Evolutionary conservation across 2,113 vertebrate genomes (phyloP).

Genomic region (Gymnocephalus cernua): DNA sequence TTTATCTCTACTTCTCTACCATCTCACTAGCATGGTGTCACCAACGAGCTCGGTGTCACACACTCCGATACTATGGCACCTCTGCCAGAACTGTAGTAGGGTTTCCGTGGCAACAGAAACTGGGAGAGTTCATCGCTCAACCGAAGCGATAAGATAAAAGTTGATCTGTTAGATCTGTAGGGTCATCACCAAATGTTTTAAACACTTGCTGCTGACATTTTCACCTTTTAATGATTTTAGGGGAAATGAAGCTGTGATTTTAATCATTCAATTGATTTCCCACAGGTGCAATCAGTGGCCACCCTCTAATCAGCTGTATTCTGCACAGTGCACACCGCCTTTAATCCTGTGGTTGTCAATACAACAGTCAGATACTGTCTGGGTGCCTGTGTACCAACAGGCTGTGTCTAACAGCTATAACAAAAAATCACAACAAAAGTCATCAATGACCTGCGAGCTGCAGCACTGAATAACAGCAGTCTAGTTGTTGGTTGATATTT

Average conservation of each 20-base stretch:
- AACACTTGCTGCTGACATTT: background rate
- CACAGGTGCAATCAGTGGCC: slow-evolving; percentile 43
- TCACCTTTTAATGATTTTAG: slow-evolving; percentile 1
- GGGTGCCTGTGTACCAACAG: background rate
- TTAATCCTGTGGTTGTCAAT: slow-evolving; percentile 42
- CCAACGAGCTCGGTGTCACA: slow-evolving; percentile 21
- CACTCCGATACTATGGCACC: slow-evolving; percentile 47
- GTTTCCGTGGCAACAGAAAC: slow-evolving; percentile 70
- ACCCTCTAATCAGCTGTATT: slow-evolving; percentile 52
- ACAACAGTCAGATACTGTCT: background rate
- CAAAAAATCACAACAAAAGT: background rate
- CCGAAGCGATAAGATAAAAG: slow-evolving; percentile 9
- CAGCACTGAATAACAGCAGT: background rate
- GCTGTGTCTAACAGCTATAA: background rate
- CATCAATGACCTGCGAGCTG: background rate
- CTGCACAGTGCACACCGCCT: slow-evolving; percentile 19
- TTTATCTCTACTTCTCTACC: slow-evolving; percentile 13
- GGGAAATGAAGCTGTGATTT: slow-evolving; percentile 33
- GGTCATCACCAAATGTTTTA: background rate
- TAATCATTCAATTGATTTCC: slow-evolving; percentile 60
- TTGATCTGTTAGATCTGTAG: slow-evolving; percentile 1
- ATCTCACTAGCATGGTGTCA: slow-evolving; percentile 6
- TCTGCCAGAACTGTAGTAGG: slow-evolving; percentile 43
- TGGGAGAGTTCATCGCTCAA: slow-evolving; percentile 53
- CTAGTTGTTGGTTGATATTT: background rate